phyloP scores from a whole-genome alignment of 2,113 vertebrate species.

The Illadopsis cleaveri region DNA sequence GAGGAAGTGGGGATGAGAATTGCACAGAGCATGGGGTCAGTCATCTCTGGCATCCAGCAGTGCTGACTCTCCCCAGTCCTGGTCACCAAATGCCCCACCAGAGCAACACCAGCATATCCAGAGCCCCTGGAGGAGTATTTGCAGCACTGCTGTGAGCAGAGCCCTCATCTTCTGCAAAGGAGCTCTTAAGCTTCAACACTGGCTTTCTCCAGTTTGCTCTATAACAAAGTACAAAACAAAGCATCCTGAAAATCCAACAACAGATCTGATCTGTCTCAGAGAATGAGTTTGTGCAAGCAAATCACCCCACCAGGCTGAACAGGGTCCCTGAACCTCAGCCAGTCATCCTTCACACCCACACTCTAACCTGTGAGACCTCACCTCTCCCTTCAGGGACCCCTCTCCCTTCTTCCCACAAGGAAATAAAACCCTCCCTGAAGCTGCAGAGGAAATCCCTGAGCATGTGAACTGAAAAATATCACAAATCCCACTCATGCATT shows the following conservation, averaged over 20 bases:
- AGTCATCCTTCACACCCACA: background rate
- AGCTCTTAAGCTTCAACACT: background rate
- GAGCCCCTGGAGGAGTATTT: background rate
- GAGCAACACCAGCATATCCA: background rate
- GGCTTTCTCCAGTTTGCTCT: background rate
- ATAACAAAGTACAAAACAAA: background rate
- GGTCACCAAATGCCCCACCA: background rate
- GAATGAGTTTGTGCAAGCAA: background rate
- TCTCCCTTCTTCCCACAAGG: background rate
- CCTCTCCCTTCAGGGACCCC: background rate
- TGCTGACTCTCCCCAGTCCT: background rate
- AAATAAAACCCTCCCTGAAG: background rate
- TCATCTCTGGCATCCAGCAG: background rate
- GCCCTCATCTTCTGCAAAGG: background rate
- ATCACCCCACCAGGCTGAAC: background rate
- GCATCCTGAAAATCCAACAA: background rate
- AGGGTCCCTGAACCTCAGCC: background rate
- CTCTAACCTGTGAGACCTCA: background rate
- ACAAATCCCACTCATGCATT: background rate
- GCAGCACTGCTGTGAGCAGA: background rate
- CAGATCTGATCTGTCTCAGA: background rate
- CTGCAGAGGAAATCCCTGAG: slow-evolving; percentile 23
- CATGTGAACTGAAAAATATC: background rate
- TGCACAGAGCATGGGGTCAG: background rate
- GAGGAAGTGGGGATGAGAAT: background rate